Percentiles rank a stretch among this genome's conserved stretches.
These are phyloP conservation scores for Philopotamus ludificatus DNA, from an alignment of 1,140 invertebrate species.

Conservation along the genomic window DNA sequence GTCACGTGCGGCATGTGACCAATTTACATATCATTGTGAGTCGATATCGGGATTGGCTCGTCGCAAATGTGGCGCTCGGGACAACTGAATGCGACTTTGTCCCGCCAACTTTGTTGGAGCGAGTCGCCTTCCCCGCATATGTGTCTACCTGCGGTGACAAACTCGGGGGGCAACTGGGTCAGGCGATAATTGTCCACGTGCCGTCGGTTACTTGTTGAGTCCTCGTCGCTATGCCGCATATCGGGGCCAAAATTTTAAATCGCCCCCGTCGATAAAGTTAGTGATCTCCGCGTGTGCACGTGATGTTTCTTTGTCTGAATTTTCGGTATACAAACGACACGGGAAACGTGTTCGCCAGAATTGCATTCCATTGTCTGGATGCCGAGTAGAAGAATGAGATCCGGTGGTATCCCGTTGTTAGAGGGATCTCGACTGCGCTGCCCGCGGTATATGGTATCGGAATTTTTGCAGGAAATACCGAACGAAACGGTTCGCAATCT, in stretches of 20 bases:
- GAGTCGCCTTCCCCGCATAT: conserved; percentile 4
- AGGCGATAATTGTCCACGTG: background rate
- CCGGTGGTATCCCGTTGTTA: background rate
- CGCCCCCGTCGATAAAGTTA: background rate
- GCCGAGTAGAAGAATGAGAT: background rate
- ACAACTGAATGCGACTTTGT: conserved; percentile 19
- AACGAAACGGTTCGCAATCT: background rate
- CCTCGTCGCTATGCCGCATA: background rate
- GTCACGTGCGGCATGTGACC: conserved; percentile 25
- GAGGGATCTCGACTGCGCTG: background rate
- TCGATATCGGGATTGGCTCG: conserved; percentile 17
- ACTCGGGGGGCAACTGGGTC: background rate
- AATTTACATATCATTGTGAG: conserved; percentile 34
- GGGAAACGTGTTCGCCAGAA: background rate
- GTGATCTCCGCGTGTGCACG: background rate
- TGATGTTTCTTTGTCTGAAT: background rate
- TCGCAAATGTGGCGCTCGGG: conserved; percentile 16
- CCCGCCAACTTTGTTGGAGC: background rate
- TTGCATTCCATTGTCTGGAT: background rate
- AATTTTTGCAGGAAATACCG: no score
- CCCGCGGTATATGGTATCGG: no score
- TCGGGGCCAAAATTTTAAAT: background rate
- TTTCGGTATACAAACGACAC: background rate
- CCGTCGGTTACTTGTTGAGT: background rate
- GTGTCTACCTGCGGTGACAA: background rate